Base-by-base conservation (phyloP, 2,113 vertebrate genomes). In the Zapornia atra region DNA sequence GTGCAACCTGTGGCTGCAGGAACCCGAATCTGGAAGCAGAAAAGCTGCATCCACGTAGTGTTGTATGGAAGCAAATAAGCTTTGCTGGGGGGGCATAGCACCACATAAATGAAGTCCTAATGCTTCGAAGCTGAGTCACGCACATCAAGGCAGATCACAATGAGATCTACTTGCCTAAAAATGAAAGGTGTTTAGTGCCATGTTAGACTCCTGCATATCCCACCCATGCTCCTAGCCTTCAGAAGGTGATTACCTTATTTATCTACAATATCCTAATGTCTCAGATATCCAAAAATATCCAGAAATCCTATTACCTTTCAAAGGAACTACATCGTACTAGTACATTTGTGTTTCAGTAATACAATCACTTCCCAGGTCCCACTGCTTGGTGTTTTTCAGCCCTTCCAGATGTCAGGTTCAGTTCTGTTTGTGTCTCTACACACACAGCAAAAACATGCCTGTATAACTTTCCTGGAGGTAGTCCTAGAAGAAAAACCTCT, bases 21-120 rank as follows among this genome's bases (percentile, higher is more conserved):
- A 88, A 33, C 26, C 57, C 7, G 33, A 42, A 0, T 46, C n/a
- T 65, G 26, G n/a, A 31, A 50, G 71, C 31, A 54, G 31, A 7
- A 8, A 31, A 72, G 38, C 24, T 72, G 7, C n/a, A 9, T 8
- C 71, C 31, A 11, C 54, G 16, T 8, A 60, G 29, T 14, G 26
- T 19, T 60, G 2, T 12, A 15, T 1, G 1, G 2, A 51, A 51
- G 13, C 7, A 40, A 88, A 2, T 1, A 11, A 64, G 17, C 72
- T 91, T 53, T 79, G 20, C 44, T 68, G 68, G 50, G 21, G 16
- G 31, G 12, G 2, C 5, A 13, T 9, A 48, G 16, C 21, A 5
- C 12, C n/a, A 10, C 3, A 11, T 7, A 51, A 42, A 31, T 17
- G 5, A 11, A 3, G 2, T 50, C 68, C 22, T 69, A 3, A 57